Conservation (phyloP, 2,888 invertebrate species). For the Xanthia icteritia region DNA sequence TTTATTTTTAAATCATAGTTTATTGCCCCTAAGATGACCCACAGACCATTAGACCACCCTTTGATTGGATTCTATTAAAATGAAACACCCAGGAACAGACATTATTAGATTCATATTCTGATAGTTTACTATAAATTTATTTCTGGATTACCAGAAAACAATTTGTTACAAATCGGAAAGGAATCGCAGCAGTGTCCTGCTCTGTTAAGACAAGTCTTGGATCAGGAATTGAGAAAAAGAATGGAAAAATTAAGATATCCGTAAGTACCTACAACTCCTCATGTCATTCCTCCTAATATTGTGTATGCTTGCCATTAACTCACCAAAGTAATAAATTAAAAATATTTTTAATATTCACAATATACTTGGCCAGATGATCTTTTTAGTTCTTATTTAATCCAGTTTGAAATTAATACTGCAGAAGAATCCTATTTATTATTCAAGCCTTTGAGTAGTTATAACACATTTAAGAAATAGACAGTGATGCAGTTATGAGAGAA, state of each 20-base stretch:
- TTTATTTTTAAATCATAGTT: too few species aligned
- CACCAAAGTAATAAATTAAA: neutral
- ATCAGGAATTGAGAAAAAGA: slow-evolving; percentile 20
- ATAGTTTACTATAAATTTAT: neutral
- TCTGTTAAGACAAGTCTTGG: slow-evolving; percentile 59
- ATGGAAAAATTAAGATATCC: slow-evolving; percentile 64
- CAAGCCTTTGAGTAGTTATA: neutral
- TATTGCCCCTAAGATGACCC: too few species aligned
- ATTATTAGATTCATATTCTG: neutral
- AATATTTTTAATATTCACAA: neutral
- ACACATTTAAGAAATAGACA: neutral
- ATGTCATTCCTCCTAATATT: too few species aligned
- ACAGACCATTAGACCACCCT: neutral
- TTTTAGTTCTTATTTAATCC: neutral
- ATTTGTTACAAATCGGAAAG: slow-evolving; percentile 54
- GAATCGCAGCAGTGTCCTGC: slow-evolving; percentile 61
- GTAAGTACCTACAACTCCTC: slow-evolving; percentile 60
- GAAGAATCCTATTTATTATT: neutral
- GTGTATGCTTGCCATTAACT: neutral
- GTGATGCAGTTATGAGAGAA: neutral
- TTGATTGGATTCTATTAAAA: neutral
- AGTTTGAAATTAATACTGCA: neutral
- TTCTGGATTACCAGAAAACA: slow-evolving; percentile 49
- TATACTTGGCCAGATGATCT: neutral
- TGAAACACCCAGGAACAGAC: too few species aligned